These are phyloP conservation scores for Oedothorax gibbosus DNA, from an alignment of 1,140 invertebrate genomes.

Conservation along the genomic window DNA sequence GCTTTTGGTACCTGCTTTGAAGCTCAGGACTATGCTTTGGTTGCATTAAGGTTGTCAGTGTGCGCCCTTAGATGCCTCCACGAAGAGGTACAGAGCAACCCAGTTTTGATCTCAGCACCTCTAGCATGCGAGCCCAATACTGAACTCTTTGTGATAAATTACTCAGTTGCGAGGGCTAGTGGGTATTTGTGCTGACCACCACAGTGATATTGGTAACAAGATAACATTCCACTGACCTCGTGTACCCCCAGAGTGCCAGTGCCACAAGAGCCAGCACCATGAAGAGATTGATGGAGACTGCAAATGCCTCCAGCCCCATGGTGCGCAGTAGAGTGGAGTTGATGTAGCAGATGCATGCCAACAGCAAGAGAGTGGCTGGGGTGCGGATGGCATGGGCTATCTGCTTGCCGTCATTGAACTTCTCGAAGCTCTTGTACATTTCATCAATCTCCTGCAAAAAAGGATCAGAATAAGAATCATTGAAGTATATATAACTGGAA, in stretches of 20 bases:
- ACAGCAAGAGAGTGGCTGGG: conserved; percentile 90
- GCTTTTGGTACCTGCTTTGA: too few species aligned
- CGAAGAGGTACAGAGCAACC: too few species aligned
- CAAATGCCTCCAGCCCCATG: conserved; percentile 50
- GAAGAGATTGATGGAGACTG: conserved; percentile 43
- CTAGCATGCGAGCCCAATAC: too few species aligned
- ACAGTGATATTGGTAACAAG: background rate
- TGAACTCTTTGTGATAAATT: too few species aligned
- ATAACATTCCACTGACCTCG: conserved; percentile 16
- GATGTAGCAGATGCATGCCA: conserved; percentile 87
- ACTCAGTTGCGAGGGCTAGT: too few species aligned
- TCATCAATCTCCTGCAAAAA: conserved; percentile 83
- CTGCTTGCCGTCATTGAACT: conserved; percentile 97
- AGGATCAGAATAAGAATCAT: conserved; percentile 22
- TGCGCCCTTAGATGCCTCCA: too few species aligned
- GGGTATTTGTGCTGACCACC: too few species aligned
- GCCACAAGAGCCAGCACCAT: conserved; percentile 48
- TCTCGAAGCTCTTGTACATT: conserved; percentile 83
- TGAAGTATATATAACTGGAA: too few species aligned
- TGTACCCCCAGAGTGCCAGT: conserved; percentile 49
- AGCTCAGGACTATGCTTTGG: too few species aligned
- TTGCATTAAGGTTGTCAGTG: too few species aligned
- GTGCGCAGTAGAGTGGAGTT: conserved; percentile 43
- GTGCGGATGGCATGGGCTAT: conserved; percentile 95
- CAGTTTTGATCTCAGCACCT: too few species aligned